These are phyloP conservation scores for Chaetops frenatus DNA, from an alignment of 2,113 vertebrate species.

Conservation along the genomic window DNA sequence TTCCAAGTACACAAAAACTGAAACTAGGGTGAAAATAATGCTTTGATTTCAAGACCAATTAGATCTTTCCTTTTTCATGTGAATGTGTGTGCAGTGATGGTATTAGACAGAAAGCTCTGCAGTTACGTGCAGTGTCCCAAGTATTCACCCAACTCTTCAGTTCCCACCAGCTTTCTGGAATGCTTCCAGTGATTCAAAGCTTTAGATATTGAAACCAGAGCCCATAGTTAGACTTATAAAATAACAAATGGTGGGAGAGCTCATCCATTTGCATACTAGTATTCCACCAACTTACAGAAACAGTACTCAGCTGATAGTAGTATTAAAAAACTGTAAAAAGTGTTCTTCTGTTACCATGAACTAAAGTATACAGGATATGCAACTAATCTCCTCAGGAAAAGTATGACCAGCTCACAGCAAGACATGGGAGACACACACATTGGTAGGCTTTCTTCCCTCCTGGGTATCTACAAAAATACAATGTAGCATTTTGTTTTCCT, in stretches of 20 bases:
- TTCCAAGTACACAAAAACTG: not conserved
- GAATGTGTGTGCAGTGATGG: not conserved
- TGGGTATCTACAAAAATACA: not conserved
- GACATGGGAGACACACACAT: not conserved
- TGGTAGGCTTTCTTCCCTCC: not conserved
- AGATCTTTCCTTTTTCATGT: not conserved
- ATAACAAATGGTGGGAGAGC: not conserved
- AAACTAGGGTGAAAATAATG: not conserved
- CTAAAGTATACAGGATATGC: not conserved
- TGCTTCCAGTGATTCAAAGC: not conserved
- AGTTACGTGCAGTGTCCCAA: not conserved
- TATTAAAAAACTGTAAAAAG: not conserved
- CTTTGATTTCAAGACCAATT: not conserved
- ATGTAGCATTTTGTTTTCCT: not conserved
- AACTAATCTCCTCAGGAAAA: not conserved
- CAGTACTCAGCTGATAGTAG: not conserved
- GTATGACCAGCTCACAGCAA: not conserved
- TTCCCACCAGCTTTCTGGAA: not conserved
- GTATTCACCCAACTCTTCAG: not conserved
- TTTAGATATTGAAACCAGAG: not conserved
- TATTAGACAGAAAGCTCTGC: not conserved
- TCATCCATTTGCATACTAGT: not conserved
- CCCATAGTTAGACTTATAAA: not conserved
- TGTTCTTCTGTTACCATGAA: not conserved
- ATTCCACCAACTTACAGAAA: not conserved